A percentile compares a stretch with the other conserved stretches of the same genome.
These are phyloP conservation scores for Prostheceraeus crozeri DNA, from an alignment of 2,888 invertebrate genomes.

Conservation along the genomic window DNA sequence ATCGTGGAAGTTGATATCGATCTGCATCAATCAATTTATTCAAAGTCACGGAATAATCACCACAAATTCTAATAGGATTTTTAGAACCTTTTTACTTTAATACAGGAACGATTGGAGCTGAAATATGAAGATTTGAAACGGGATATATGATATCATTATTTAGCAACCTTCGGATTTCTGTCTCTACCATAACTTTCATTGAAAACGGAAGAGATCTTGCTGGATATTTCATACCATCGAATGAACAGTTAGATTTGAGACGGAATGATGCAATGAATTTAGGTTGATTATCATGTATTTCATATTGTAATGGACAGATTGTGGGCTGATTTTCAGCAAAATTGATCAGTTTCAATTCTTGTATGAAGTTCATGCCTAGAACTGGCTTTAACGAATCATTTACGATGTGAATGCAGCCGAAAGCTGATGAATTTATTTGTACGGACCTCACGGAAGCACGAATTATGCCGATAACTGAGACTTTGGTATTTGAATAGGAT, in stretches of 20 bases:
- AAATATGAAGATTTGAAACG: conserved; percentile 24
- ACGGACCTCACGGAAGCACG: no score
- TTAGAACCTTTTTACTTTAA: conserved; percentile 26
- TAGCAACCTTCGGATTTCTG: conserved; percentile 16
- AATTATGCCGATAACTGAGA: no score
- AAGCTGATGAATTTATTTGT: no score
- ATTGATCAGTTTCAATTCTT: no score
- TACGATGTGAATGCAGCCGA: no score
- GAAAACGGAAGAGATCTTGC: conserved; percentile 25
- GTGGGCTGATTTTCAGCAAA: no score
- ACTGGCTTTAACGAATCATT: no score
- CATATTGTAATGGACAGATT: no score
- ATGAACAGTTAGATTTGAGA: conserved; percentile 11
- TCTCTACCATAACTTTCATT: conserved; percentile 25
- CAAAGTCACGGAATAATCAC: conserved; percentile 24
- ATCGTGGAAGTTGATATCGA: conserved; percentile 4
- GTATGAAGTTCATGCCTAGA: no score
- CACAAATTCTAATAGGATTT: conserved; percentile 25
- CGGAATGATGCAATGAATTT: conserved; percentile 5
- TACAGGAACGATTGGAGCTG: conserved; percentile 30
- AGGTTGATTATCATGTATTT: no score
- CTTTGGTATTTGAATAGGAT: no score
- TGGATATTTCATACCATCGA: conserved; percentile 24
- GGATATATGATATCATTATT: conserved; percentile 15
- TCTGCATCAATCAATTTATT: conserved; percentile 29